phyloP scores from a whole-genome alignment of 2,113 vertebrate genomes.

The Thermophis baileyi region DNA sequence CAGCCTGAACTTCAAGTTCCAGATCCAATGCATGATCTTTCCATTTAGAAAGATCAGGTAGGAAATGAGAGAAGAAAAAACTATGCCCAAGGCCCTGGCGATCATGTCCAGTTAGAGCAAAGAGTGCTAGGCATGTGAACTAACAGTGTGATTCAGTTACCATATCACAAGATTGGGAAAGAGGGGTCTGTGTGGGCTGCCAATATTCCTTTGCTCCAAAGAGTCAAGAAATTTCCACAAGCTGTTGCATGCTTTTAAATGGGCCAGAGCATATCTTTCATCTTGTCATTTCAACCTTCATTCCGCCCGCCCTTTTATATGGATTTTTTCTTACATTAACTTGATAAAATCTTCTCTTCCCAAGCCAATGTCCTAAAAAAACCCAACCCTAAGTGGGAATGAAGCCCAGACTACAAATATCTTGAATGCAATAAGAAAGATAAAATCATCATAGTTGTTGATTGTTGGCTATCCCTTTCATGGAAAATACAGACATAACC shows the following conservation, averaged over 20 bases:
- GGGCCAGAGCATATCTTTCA: not conserved
- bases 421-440: not conserved
- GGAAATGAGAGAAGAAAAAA: not conserved
- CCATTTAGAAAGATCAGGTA: not conserved
- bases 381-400: not conserved
- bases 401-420: slow-evolving; percentile 6
- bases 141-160: not conserved
- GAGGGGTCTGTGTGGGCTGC: not conserved
- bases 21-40: not conserved
- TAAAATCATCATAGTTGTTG: not conserved
- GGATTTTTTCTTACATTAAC: not conserved
- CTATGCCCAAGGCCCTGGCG: not conserved
- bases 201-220: not conserved
- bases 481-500: not conserved
- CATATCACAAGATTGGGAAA: not conserved
- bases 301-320: not conserved
- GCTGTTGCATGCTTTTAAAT: not conserved
- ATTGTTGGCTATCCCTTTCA: not conserved
- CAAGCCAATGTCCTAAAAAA: not conserved
- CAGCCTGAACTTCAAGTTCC: not conserved
- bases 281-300: not conserved
- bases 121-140: not conserved
- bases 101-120: not conserved
- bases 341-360: slow-evolving; percentile 16
- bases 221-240: not conserved